A percentile compares a stretch with the other conserved stretches of the same genome.
Conservation (phyloP, 1,140 invertebrate genomes). For the Drosophila leontia region DNA sequence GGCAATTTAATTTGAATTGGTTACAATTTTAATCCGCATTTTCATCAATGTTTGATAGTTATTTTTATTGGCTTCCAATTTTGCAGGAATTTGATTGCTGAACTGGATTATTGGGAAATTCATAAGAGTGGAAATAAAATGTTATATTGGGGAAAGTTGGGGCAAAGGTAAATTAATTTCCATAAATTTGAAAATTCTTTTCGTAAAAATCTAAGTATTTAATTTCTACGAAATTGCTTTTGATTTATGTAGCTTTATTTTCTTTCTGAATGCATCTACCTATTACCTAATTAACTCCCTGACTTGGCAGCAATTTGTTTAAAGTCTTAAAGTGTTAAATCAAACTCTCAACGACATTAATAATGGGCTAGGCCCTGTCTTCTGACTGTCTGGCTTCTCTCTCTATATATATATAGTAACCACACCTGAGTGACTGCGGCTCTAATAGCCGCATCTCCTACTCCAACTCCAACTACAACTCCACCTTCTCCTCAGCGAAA, state of each 20-base stretch:
- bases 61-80: conserved; percentile 8
- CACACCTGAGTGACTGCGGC: conserved; percentile 71
- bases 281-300: conserved; percentile 5
- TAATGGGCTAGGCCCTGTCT: conserved; percentile 43
- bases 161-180: neutral
- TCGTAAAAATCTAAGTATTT: neutral
- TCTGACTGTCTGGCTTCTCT: conserved; percentile 34
- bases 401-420: conserved; percentile 11
- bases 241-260: neutral
- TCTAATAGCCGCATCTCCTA: conserved; percentile 75
- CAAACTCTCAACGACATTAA: conserved; percentile 57
- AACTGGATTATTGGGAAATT: conserved; percentile 5
- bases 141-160: too few relatives aligned
- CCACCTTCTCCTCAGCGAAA: conserved; percentile 29
- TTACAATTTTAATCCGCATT: conserved; percentile 15
- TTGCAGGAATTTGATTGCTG: conserved; percentile 4
- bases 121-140: neutral
- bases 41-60: neutral
- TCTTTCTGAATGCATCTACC: neutral
- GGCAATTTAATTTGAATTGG: conserved; percentile 26
- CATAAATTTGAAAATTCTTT: neutral
- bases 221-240: neutral
- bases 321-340: conserved; percentile 43
- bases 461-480: conserved; percentile 16
- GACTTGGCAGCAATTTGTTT: conserved; percentile 25